Evolutionary conservation across 2,797 vertebrate genomes (phyloP), one percentile per base, ranked within the genome.

Genomic region (Coregonus ussuriensis): DNA sequence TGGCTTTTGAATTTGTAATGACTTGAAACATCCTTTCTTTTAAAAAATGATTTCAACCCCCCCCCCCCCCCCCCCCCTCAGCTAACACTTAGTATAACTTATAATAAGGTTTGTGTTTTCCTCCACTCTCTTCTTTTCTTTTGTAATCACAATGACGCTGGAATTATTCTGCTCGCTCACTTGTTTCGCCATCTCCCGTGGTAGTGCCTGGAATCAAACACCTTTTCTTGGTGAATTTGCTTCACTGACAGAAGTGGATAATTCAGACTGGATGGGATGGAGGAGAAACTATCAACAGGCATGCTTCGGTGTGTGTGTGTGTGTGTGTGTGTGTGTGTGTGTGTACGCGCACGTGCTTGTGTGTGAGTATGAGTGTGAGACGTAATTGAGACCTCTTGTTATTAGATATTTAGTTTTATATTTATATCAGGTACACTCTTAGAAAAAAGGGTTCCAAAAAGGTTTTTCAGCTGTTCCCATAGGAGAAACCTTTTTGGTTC

Each of bases 1-100:
- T 90, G 85, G 86, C 84, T 89, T 91, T 89, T 81, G 80, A 85
- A 80, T 84, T 80, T 84, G 82, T 90, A 90, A 89, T 88, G 89
- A 89, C 85, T 87, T 84, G 81, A 77, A 83, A 84, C 81, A 85
- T 87, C 73, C 83, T 82, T 81, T 83, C 74, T 77, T 86, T 87
- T 83, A 85, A 87, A 82, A 88, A 87, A 88, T 25, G 25, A 25
- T 25, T 25, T 88, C 81, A 83, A 85, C 88, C 88, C 67, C 72
- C 84, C 85, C 85, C 87, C 88, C 85, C 85, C 87, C 88, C 73
- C 81, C 85, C 78, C 72, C 82, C 72, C 82, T 87, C 80, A 85
- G 81, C 82, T 80, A 84, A 85, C 82, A 86, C 77, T 89, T 85
- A 82, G 76, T 77, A 69, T 74, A 88, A 85, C 79, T 85, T 82